These are phyloP conservation scores for Platysteira castanea DNA, from an alignment of 2,113 vertebrate genomes.

Conservation along the genomic window DNA sequence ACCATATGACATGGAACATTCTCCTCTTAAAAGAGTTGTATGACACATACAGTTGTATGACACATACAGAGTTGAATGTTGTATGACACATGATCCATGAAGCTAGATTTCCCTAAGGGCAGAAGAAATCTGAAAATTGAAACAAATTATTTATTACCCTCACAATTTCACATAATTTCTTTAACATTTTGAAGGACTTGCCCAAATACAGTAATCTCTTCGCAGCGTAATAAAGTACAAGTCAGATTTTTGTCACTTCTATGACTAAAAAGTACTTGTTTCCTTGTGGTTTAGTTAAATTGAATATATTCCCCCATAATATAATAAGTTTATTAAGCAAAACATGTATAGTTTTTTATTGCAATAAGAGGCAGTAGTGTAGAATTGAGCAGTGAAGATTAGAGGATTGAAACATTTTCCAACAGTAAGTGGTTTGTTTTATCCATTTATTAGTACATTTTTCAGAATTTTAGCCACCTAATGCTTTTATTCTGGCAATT, in stretches of 20 bases:
- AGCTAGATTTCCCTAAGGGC: background rate
- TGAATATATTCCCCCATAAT: background rate
- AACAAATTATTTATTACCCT: background rate
- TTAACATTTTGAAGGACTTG: background rate
- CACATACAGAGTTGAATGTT: too few relatives aligned
- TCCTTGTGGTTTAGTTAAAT: background rate
- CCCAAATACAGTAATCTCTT: background rate
- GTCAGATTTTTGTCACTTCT: background rate
- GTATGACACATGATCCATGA: background rate
- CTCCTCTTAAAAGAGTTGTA: background rate
- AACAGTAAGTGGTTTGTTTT: background rate
- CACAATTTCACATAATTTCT: background rate
- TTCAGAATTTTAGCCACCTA: background rate
- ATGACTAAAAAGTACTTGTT: background rate
- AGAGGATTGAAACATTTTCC: background rate
- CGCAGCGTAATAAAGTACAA: background rate
- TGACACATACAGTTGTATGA: too few relatives aligned
- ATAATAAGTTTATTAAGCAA: background rate
- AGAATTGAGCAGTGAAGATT: background rate
- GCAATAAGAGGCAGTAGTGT: background rate
- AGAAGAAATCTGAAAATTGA: background rate
- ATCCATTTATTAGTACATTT: background rate
- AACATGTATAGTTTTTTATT: background rate
- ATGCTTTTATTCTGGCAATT: background rate
- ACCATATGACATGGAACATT: fast-evolving